Conservation (phyloP, 2,888 invertebrate species). For the Drosophila leonis region DNA sequence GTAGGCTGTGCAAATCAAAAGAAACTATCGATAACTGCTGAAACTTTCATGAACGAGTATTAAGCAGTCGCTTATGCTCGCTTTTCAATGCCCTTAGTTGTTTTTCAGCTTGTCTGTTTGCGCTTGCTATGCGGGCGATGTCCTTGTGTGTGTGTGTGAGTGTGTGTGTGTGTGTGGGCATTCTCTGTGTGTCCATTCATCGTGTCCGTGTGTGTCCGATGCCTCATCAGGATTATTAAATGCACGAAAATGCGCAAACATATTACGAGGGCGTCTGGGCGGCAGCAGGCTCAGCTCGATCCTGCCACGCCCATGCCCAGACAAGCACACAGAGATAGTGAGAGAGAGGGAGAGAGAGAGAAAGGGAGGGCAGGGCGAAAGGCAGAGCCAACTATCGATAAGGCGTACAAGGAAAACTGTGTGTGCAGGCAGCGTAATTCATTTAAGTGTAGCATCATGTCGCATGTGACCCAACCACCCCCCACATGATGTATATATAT, state of each 20-base stretch:
- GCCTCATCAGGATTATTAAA: conserved; percentile 56
- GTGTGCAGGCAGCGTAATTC: conserved; percentile 61
- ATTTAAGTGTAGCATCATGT: conserved; percentile 53
- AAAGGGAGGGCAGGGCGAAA: not conserved
- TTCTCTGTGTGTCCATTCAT: not conserved
- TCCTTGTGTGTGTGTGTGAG: not conserved
- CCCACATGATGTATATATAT: not conserved
- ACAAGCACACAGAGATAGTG: not conserved
- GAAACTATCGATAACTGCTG: not conserved
- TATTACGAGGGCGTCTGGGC: conserved; percentile 23
- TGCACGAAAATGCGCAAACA: conserved; percentile 46
- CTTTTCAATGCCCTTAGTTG: not conserved
- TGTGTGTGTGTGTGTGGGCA: not conserved
- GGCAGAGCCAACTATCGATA: conserved; percentile 2
- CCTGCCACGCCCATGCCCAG: conserved; percentile 17
- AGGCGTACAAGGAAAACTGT: conserved; percentile 18
- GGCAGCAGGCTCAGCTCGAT: conserved; percentile 1
- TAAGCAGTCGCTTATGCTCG: not conserved
- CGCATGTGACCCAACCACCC: conserved; percentile 12
- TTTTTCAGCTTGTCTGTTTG: conserved; percentile 1
- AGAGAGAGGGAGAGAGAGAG: not conserved
- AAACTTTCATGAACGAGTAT: not conserved
- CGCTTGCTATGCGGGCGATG: not conserved
- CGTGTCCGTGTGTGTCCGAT: conserved; percentile 12
- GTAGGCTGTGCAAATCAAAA: not conserved